A percentile compares a stretch with the other conserved stretches of the same genome.
phyloP scores from a whole-genome alignment of 2,888 invertebrate species.

The Agrilus biguttatus region DNA sequence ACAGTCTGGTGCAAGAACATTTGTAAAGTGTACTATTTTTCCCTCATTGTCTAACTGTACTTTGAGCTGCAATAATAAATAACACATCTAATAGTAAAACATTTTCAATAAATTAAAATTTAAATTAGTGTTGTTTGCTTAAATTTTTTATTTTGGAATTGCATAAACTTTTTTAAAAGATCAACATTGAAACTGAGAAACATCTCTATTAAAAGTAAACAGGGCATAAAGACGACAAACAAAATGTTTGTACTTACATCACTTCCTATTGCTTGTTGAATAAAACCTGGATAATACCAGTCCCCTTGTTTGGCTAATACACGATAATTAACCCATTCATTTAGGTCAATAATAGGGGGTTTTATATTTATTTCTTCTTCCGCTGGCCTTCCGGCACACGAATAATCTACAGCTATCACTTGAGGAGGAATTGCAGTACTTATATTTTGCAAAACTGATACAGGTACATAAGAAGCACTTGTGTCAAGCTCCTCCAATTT shows the following conservation, averaged over 20 bases:
- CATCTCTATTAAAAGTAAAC: too few species aligned
- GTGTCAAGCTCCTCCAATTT: slow-evolving; percentile 55
- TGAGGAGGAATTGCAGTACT: slow-evolving; percentile 27
- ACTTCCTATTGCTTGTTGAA: slow-evolving; percentile 54
- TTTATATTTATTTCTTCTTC: slow-evolving; percentile 19
- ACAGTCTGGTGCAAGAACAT: slow-evolving; percentile 65
- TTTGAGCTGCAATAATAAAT: slow-evolving; percentile 33
- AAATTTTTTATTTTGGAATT: too few species aligned
- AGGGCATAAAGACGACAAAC: neutral
- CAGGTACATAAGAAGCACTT: slow-evolving; percentile 21
- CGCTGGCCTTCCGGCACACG: slow-evolving; percentile 19
- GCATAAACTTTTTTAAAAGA: too few species aligned
- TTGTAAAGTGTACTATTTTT: slow-evolving; percentile 54
- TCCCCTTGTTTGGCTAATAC: slow-evolving; percentile 77
- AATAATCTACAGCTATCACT: slow-evolving; percentile 27
- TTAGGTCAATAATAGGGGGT: slow-evolving; percentile 54
- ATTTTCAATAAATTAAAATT: too few species aligned
- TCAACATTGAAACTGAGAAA: too few species aligned
- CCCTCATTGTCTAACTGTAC: slow-evolving; percentile 70
- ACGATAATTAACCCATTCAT: slow-evolving; percentile 87
- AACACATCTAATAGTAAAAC: neutral
- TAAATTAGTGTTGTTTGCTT: too few species aligned
- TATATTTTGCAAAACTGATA: slow-evolving; percentile 26
- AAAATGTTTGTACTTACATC: slow-evolving; percentile 31
- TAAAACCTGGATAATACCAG: slow-evolving; percentile 77